These are phyloP conservation scores for Periphyllus acericola DNA, from an alignment of 2,888 invertebrate species.

Conservation along the genomic window DNA sequence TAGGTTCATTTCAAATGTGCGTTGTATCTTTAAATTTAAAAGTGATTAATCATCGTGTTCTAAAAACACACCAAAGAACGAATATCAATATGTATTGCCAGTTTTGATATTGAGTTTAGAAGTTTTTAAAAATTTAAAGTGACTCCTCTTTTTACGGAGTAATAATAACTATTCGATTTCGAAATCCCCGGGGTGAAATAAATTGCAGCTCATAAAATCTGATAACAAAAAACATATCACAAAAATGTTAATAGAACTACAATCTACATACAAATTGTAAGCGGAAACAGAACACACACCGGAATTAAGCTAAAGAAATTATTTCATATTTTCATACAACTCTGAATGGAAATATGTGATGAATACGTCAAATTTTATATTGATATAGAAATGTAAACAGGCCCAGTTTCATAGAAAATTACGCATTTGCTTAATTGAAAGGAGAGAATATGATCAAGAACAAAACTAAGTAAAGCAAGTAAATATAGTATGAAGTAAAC, in stretches of 20 bases:
- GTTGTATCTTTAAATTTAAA: background rate
- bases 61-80: background rate
- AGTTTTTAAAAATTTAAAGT: background rate
- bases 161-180: background rate
- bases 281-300: background rate
- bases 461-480: background rate
- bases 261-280: background rate
- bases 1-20: background rate
- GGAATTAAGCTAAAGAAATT: background rate
- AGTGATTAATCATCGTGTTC: background rate
- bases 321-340: background rate
- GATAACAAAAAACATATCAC: too few species aligned
- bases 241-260: background rate
- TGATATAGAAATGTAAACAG: background rate
- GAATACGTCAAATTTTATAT: background rate
- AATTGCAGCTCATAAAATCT: background rate
- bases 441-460: background rate
- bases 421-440: background rate
- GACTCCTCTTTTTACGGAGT: background rate
- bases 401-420: too few species aligned
- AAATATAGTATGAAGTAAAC: background rate
- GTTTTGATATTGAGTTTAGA: background rate
- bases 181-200: background rate
- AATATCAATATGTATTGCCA: background rate
- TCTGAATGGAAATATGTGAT: background rate